Evolutionary conservation across 2,113 vertebrate genomes (phyloP).

Genomic region (Zosterops hypoxanthus): DNA sequence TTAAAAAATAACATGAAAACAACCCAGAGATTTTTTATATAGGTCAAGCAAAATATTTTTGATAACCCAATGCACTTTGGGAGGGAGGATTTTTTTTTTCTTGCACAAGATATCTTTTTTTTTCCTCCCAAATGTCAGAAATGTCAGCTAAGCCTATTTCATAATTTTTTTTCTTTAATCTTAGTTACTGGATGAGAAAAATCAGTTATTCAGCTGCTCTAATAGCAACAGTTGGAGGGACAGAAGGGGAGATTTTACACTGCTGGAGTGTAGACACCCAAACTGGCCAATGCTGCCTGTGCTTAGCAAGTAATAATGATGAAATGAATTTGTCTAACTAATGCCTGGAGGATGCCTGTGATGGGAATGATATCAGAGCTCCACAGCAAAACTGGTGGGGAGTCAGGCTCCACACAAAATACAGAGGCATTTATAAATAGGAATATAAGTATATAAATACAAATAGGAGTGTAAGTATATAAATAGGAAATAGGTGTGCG

Average conservation of each 20-base stretch:
- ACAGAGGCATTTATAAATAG: not conserved
- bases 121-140: not conserved
- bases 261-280: conserved; percentile 19
- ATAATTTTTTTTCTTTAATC: not conserved
- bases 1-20: conserved; percentile 25
- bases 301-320: conserved; percentile 20
- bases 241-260: conserved; percentile 55
- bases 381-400: not conserved
- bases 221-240: conserved; percentile 51
- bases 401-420: not conserved
- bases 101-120: not conserved
- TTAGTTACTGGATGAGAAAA: conserved; percentile 20
- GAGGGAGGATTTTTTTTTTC: not conserved
- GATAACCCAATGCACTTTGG: not conserved
- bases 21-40: not conserved
- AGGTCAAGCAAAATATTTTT: conserved; percentile 41
- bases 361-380: not conserved
- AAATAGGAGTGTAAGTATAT: not conserved
- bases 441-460: not conserved
- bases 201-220: conserved; percentile 27
- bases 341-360: not conserved
- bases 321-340: not conserved
- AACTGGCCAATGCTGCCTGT: conserved; percentile 17
- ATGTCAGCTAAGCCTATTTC: not conserved
- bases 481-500: not conserved